These are phyloP conservation scores for Paedocypris micromegethes DNA, from an alignment of 2,797 vertebrate species.

Conservation along the genomic window DNA sequence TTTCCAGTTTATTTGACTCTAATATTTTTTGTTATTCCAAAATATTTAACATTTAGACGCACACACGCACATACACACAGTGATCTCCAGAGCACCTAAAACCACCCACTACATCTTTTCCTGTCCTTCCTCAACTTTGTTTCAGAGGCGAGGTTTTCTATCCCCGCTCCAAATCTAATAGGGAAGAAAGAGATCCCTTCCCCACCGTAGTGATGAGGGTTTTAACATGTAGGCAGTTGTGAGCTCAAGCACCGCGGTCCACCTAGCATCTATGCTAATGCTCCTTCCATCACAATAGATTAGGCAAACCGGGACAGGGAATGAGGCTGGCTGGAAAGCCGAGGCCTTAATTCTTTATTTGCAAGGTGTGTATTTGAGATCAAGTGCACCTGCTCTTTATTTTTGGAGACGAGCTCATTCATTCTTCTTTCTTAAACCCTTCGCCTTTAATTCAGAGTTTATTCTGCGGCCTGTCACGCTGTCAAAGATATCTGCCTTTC, in stretches of 20 bases:
- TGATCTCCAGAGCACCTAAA: too few species aligned
- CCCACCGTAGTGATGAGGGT: constrained; percentile 14
- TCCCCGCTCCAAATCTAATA: constrained; percentile 29
- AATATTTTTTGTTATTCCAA: too few species aligned
- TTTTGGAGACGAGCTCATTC: constrained; percentile 27
- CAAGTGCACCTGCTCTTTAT: constrained; percentile 28
- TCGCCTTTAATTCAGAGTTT: constrained; percentile 44
- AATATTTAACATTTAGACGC: too few species aligned
- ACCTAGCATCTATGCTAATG: constrained; percentile 32
- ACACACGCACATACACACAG: too few species aligned
- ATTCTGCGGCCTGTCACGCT: constrained; percentile 48
- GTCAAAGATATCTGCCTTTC: constrained; percentile 34
- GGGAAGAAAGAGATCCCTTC: constrained; percentile 11
- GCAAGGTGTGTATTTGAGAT: constrained; percentile 26
- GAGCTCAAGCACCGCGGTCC: constrained; percentile 20
- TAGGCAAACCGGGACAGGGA: constrained; percentile 28
- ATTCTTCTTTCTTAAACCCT: constrained; percentile 36
- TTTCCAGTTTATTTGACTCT: too few species aligned
- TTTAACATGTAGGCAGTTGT: constrained; percentile 26
- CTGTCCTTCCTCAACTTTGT: background rate
- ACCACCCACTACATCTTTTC: background rate
- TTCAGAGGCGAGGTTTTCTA: constrained; percentile 25
- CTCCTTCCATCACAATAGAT: constrained; percentile 23
- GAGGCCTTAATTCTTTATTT: constrained; percentile 20
- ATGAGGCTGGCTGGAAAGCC: constrained; percentile 10